Percentiles rank a stretch among this genome's conserved stretches.
These are phyloP conservation scores for Callimorpha dominula DNA, from an alignment of 2,888 invertebrate genomes.

Conservation along the genomic window DNA sequence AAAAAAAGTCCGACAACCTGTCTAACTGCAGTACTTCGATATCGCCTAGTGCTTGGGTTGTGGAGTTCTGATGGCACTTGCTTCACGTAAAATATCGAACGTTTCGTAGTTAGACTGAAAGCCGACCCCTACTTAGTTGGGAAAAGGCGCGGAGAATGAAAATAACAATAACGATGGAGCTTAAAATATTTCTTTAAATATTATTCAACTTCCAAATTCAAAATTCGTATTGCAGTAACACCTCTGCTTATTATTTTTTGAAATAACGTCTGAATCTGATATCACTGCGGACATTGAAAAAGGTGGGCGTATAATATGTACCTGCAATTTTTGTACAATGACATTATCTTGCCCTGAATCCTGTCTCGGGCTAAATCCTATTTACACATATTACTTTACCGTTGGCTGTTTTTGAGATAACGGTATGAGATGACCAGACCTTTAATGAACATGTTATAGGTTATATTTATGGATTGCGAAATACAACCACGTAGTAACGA, in stretches of 20 bases:
- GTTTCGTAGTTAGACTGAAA: too few relatives aligned
- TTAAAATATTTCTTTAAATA: too few relatives aligned
- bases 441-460: background rate
- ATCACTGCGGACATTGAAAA: constrained; percentile 27
- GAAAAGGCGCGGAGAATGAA: too few relatives aligned
- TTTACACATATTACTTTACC: constrained; percentile 38
- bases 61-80: too few relatives aligned
- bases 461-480: background rate
- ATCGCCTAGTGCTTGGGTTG: too few relatives aligned
- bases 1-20: too few relatives aligned
- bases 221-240: background rate
- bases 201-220: too few relatives aligned
- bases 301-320: constrained; percentile 13
- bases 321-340: constrained; percentile 11
- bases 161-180: too few relatives aligned
- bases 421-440: background rate
- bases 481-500: background rate
- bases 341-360: constrained; percentile 42
- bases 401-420: background rate
- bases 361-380: constrained; percentile 31
- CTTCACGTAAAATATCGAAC: too few relatives aligned
- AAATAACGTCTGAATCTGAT: constrained; percentile 28
- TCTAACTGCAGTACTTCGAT: too few relatives aligned
- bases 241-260: constrained; percentile 11
- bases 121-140: too few relatives aligned